Evolutionary conservation across 2,797 vertebrate species (phyloP), one percentile per base, ranked within the genome.

Genomic region (Synanceia verrucosa): DNA sequence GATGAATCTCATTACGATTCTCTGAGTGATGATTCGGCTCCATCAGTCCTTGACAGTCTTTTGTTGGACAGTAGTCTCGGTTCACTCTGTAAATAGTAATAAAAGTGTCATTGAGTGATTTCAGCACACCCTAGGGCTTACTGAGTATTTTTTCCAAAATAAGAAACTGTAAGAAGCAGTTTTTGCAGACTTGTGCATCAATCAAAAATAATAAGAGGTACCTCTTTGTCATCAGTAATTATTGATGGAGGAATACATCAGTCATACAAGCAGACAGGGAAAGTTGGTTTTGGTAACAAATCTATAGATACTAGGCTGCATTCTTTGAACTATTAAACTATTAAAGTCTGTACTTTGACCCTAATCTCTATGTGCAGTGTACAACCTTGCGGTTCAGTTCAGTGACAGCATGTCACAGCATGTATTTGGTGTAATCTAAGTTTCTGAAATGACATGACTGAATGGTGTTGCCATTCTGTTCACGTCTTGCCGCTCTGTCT

Each of bases 1-100:
- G 52, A 64, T 41, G 18, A 58, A 65, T 67, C 33, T 59, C 34
- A 52, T 69, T 41, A 69, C 29, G 53, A 29, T 0, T 6, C 19
- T 2, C 33, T 29, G 37, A 51, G 28, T 39, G 24, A 24, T 23
- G 56, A 5, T 14, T 62, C 21, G 3, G n/a, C n/a, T n/a, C n/a
- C n/a, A n/a, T 21, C 55, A 53, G 24, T 37, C 43, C 55, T 28
- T 65, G 36, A 46, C 34, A 10, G 6, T 57, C 26, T 6, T 9
- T 31, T 0, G 2, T 56, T 37, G 12, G 11, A 48, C 62, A 57
- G 24, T 14, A 23, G 37, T 21, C 23, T 62, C 50, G n/a, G 39
- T 41, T 41, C 39, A 41, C 39, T 41, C 39, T 29, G 58, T 48
- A 44, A n/a, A 58, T n/a, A 41, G 14, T 7, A 37, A 37, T 46